phyloP scores from a whole-genome alignment of 2,888 invertebrate species.

The Amiota minor region DNA sequence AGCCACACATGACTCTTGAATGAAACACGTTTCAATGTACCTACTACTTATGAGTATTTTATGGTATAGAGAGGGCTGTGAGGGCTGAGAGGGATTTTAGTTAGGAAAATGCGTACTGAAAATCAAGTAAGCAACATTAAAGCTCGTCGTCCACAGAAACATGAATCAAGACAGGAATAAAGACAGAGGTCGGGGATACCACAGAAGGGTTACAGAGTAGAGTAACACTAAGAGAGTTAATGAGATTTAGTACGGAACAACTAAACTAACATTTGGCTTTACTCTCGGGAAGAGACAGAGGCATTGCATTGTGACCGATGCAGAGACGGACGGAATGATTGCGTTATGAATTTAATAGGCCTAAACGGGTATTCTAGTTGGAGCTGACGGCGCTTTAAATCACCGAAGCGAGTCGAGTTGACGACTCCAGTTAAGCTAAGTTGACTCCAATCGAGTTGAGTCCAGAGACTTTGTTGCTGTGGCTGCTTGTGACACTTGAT shows the following conservation, averaged over 20 bases:
- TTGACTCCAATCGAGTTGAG: background rate
- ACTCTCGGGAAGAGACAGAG: background rate
- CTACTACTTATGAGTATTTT: background rate
- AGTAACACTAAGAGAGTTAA: slow-evolving; percentile 44
- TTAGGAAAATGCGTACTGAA: slow-evolving; percentile 41
- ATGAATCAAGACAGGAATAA: too few relatives aligned
- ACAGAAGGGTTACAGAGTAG: slow-evolving; percentile 28
- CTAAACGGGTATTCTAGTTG: background rate
- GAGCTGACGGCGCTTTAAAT: slow-evolving; percentile 12
- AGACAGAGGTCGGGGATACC: background rate
- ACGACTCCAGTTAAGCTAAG: background rate
- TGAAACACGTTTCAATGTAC: slow-evolving; percentile 2
- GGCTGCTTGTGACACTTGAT: slow-evolving; percentile 11
- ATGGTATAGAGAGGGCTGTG: too few relatives aligned
- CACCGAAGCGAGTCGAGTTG: background rate
- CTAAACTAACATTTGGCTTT: background rate
- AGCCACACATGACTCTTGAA: slow-evolving; percentile 5
- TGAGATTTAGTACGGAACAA: slow-evolving; percentile 43
- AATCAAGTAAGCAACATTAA: slow-evolving; percentile 40
- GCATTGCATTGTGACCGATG: background rate
- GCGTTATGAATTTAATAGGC: slow-evolving; percentile 27
- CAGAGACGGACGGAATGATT: background rate
- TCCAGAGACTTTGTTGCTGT: slow-evolving; percentile 6
- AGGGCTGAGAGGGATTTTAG: background rate
- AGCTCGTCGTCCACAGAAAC: slow-evolving; percentile 33